Evolutionary conservation across 2,797 vertebrate genomes (phyloP).

Genomic region (Anniella stebbinsi): DNA sequence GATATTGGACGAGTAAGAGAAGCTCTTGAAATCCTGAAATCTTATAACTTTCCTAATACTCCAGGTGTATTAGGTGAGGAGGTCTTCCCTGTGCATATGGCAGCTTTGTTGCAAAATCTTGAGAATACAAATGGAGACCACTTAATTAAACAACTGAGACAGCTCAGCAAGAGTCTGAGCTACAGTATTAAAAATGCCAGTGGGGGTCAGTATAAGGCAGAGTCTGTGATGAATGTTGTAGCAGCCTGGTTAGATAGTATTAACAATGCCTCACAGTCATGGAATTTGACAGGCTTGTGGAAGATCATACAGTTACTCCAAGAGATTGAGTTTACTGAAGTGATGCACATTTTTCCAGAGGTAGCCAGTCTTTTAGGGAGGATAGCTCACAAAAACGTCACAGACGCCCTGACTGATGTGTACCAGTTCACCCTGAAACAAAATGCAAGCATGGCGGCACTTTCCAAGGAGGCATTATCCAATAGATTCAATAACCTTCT

Average conservation of each 20-base stretch:
- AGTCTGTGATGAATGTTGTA: slow-evolving; percentile 37
- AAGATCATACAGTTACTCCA: slow-evolving; percentile 61
- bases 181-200: slow-evolving; percentile 59
- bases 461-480: slow-evolving; percentile 69
- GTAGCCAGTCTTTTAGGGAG: slow-evolving; percentile 52
- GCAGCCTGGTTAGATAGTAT: slow-evolving; percentile 60
- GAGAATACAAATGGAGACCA: slow-evolving; percentile 55
- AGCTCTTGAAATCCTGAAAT: slow-evolving; percentile 42
- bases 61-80: background rate
- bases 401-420: slow-evolving; percentile 64
- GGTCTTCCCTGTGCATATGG: slow-evolving; percentile 45
- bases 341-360: slow-evolving; percentile 55
- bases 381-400: slow-evolving; percentile 62
- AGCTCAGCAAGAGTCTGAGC: slow-evolving; percentile 45
- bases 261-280: slow-evolving; percentile 34
- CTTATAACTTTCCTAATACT: slow-evolving; percentile 23
- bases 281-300: slow-evolving; percentile 64
- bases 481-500: slow-evolving; percentile 57
- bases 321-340: slow-evolving; percentile 14
- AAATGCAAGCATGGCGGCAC: slow-evolving; percentile 54
- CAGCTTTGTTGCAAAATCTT: slow-evolving; percentile 45
- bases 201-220: background rate
- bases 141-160: slow-evolving; percentile 60
- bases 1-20: slow-evolving; percentile 56
- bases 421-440: slow-evolving; percentile 67